These are phyloP conservation scores for Lepidotrigona ventralis DNA, from an alignment of 1,140 invertebrate genomes.

Conservation along the genomic window DNA sequence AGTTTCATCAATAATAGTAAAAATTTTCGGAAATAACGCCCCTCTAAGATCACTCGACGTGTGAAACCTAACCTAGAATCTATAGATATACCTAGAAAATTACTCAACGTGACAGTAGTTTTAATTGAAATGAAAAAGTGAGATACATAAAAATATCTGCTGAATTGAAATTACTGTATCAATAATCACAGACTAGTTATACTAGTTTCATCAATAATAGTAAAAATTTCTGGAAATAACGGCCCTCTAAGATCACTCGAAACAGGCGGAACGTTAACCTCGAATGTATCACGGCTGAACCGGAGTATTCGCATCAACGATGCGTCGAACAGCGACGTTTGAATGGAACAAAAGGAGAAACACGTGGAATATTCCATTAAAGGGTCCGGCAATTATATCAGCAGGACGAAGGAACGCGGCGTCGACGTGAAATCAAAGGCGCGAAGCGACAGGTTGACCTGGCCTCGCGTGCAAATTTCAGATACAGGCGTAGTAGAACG, in stretches of 20 bases:
- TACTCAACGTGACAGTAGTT: not conserved
- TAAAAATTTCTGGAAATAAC: too few species aligned
- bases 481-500: not conserved
- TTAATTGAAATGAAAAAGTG: rapidly evolving
- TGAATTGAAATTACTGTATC: too few species aligned
- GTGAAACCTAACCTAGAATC: too few species aligned
- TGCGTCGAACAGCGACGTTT: not conserved
- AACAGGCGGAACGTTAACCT: too few species aligned
- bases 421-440: not conserved
- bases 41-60: too few species aligned
- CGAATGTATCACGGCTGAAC: not conserved
- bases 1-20: too few species aligned
- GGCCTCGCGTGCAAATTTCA: not conserved
- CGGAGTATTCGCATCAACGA: not conserved
- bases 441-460: not conserved
- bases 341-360: not conserved
- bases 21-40: too few species aligned
- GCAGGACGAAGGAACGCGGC: not conserved
- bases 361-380: not conserved
- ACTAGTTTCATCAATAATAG: too few species aligned
- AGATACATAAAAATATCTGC: not conserved
- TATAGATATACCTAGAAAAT: too few species aligned
- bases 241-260: not conserved
- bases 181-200: too few species aligned
- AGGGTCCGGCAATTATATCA: not conserved